Evolutionary conservation across 2,113 vertebrate species (phyloP).

Genomic region (Notothenia coriiceps): DNA sequence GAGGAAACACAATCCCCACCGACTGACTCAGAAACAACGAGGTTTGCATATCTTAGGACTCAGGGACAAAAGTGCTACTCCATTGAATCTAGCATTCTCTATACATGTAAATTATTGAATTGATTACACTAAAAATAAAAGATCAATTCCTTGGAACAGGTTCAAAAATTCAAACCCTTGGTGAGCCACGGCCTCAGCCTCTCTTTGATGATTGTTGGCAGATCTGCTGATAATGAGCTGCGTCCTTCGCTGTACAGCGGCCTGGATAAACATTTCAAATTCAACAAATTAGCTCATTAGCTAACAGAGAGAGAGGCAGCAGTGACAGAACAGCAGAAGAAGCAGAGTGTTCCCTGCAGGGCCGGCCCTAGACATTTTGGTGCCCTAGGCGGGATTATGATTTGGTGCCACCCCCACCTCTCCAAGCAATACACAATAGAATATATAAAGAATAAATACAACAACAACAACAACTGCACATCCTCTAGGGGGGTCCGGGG

Average conservation of each 20-base stretch:
- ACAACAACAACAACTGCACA: too few relatives aligned
- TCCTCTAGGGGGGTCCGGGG: too few relatives aligned
- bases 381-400: too few relatives aligned
- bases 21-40: conserved; percentile 3
- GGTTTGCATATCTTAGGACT: not conserved
- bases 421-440: too few relatives aligned
- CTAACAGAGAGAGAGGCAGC: not conserved
- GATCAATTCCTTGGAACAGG: conserved; percentile 16
- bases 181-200: not conserved
- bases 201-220: conserved; percentile 34
- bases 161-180: conserved; percentile 6
- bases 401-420: too few relatives aligned
- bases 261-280: conserved; percentile 33
- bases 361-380: too few relatives aligned
- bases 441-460: too few relatives aligned
- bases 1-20: conserved; percentile 1
- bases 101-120: conserved; percentile 40
- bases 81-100: conserved; percentile 19
- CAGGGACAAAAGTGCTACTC: conserved; percentile 7
- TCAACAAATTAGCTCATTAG: conserved; percentile 31
- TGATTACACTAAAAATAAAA: conserved; percentile 28
- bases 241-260: not conserved
- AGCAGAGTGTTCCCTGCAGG: not conserved
- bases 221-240: conserved; percentile 32
- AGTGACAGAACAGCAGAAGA: not conserved